Conservation (phyloP, 1,140 invertebrate genomes). For the Cherax quadricarinatus region DNA sequence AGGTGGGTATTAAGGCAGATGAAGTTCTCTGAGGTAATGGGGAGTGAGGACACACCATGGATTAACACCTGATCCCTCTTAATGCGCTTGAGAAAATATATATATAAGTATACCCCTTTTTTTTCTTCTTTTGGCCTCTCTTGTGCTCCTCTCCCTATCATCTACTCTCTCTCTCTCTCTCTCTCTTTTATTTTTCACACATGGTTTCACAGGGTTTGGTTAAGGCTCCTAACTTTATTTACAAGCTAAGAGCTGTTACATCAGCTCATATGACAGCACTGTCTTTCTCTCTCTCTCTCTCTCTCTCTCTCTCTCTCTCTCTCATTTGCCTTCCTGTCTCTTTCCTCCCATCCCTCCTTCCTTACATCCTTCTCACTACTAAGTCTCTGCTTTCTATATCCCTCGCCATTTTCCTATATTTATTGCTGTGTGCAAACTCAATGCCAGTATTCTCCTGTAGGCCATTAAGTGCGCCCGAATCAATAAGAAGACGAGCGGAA, state of each 20-base stretch:
- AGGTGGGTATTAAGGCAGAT: conserved; percentile 42
- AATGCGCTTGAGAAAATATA: conserved; percentile 49
- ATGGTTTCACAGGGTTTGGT: background rate
- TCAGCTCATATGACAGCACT: no score
- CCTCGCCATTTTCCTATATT: conserved; percentile 41
- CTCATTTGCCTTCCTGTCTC: background rate
- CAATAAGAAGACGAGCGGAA: conserved; percentile 38
- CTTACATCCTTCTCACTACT: background rate
- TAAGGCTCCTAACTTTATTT: no score
- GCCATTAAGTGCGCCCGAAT: conserved; percentile 38
- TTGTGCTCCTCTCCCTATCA: background rate
- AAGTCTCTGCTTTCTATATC: conserved; percentile 19
- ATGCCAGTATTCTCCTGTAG: conserved; percentile 20
- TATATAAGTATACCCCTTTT: conserved; percentile 32
- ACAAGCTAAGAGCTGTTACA: no score
- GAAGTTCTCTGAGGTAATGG: conserved; percentile 54
- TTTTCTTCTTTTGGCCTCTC: background rate
- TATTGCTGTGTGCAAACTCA: conserved; percentile 22
- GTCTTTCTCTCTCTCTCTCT: background rate
- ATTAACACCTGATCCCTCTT: conserved; percentile 51
- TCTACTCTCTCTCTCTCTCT: background rate
- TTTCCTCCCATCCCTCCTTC: background rate
- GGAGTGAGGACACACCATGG: conserved; percentile 45
- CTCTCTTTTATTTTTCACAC: background rate
- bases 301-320: background rate